Base-by-base conservation (phyloP, 2,888 invertebrate genomes). In the Mechanitis mazaeus region DNA sequence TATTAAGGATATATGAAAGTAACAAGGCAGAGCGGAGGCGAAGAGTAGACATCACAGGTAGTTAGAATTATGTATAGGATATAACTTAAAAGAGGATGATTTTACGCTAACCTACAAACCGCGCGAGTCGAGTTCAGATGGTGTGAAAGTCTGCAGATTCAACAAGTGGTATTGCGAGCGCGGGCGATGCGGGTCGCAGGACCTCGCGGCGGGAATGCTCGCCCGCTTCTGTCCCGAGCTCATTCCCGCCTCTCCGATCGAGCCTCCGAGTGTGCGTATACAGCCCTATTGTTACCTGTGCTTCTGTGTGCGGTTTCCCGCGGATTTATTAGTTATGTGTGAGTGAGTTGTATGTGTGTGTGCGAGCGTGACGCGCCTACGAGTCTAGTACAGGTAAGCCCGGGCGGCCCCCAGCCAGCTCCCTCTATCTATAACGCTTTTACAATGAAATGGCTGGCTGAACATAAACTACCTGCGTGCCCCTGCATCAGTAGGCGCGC, bases 151-250 rank as follows among this genome's bases (percentile, higher is more conserved):
- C 75, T 80, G 69, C 58, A 62, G 80, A 85, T 83, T 88, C 89
- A 89, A 89, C 89, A 89, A 89, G 89, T 89, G 88, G 85, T 79
- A 80, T 20, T 74, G 77, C 75, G 72, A 72, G 65, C 78, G 81
- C 82, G 81, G 83, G 83, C 84, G 81, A 69, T 79, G 82, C 80
- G 80, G 79, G 71, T 69, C 71, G 74, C 71, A 78, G 77, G 75
- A 77, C 83, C 84, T 78, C 80, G 75, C 88, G 83, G 84, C 86
- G 87, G 85, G 84, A 85, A 80, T 75, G 85, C 84, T 87, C 79
- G 85, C 85, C 89, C 88, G 89, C 89, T 85, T 84, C 74, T 88
- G 88, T 72, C 76, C 73, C 73, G 75, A 74, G 77, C 77, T 72
- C 74, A 74, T 72, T 71, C 75, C 71, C 69, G 72, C 72, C 70